A percentile compares a stretch with the other conserved stretches of the same genome.
Conservation (phyloP, 2,888 invertebrate species). For the Dioctria rufipes region DNA sequence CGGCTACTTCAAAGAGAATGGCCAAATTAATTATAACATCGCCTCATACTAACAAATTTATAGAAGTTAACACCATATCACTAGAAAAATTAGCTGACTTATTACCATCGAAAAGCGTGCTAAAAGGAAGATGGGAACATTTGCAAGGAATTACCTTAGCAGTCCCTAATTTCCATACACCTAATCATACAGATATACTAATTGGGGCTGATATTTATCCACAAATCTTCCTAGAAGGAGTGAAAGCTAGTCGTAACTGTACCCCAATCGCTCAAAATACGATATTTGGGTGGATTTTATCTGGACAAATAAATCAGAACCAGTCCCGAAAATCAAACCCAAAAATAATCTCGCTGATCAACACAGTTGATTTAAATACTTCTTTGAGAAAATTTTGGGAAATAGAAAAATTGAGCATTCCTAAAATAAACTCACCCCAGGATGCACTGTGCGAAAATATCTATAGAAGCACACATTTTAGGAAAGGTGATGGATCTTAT, state of each 20-base stretch:
- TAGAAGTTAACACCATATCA: no score
- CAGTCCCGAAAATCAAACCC: background rate
- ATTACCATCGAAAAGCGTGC: no score
- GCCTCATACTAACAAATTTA: no score
- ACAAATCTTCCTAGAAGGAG: background rate
- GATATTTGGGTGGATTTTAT: background rate
- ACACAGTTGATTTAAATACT: background rate
- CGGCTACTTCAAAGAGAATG: no score
- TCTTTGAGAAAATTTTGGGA: background rate
- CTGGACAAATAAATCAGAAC: background rate
- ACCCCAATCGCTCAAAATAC: background rate
- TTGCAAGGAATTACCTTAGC: background rate
- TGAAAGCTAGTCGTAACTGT: background rate
- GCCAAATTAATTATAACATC: no score
- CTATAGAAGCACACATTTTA: background rate
- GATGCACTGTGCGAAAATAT: background rate
- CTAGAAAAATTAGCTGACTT: no score
- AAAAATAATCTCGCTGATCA: background rate
- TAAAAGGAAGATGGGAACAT: no score
- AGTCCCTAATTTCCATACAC: background rate
- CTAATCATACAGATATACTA: background rate
- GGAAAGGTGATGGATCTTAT: background rate
- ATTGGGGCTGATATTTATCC: background rate
- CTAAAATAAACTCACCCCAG: background rate
- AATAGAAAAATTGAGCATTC: background rate